Percentiles rank a stretch among this genome's conserved stretches.
phyloP scores from a whole-genome alignment of 2,113 vertebrate genomes.

The Ictidomys tridecemlineatus region DNA sequence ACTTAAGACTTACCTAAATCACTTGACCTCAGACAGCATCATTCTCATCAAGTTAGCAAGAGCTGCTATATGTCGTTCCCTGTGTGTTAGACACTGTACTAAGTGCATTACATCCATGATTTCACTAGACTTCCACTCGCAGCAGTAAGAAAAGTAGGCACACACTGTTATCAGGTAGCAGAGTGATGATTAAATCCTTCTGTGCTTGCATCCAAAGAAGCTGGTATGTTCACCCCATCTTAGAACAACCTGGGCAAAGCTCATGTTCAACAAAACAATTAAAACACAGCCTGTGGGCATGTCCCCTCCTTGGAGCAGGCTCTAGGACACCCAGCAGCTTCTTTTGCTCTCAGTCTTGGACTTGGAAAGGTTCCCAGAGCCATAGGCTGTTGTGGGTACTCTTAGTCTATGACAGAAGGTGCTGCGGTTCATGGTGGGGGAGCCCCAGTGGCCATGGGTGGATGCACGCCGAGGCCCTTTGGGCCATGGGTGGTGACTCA shows the following conservation, averaged over 20 bases:
- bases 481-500: not conserved
- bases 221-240: too few species aligned
- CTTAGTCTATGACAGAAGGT: not conserved
- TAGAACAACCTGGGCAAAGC: not conserved
- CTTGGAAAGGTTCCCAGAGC: not conserved
- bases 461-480: not conserved
- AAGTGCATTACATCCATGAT: not conserved
- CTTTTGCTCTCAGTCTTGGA: not conserved
- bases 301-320: not conserved
- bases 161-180: not conserved
- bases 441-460: not conserved
- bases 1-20: not conserved
- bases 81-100: not conserved
- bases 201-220: not conserved
- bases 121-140: not conserved
- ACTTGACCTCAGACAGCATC: not conserved
- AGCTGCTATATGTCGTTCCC: not conserved
- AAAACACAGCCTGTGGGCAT: not conserved
- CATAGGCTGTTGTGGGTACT: not conserved
- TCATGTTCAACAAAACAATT: not conserved
- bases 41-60: not conserved
- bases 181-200: not conserved
- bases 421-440: too few species aligned
- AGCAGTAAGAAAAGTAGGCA: not conserved
- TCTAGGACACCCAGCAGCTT: not conserved